Base-by-base conservation (phyloP, 2,797 vertebrate species). In the Micromesistius poutassou region DNA sequence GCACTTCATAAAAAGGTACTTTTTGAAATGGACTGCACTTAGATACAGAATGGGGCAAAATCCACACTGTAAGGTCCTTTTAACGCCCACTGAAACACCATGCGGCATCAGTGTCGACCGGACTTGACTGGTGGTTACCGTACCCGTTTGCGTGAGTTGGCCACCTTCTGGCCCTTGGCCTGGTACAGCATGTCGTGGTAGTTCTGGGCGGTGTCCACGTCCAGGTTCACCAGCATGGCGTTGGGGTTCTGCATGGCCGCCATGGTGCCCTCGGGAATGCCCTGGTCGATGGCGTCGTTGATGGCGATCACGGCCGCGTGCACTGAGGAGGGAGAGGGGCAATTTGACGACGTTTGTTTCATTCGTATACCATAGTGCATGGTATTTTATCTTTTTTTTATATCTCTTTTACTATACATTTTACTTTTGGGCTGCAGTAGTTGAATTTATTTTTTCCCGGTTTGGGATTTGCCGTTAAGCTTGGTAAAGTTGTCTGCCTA, bases 231-330 rank as follows among this genome's bases (percentile, higher is more conserved):
- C 74, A 99, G 92, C 97, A 98, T 97, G 87, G 98, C 96, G 42
- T 99, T 99, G 80, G 97, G 97, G 90, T 99, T 99, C 80, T 94
- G 95, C 95, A 99, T 93, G 42, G 98, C 95, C 0, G 81, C 81
- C 81, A 98, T 80, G 0, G 98, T 99, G 73, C 95, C 96, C 22
- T 94, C 91, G 0, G 98, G 93, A 16, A 96, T 85, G n/a, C 95
- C 95, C 0, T 77, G 96, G 84, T 99, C 98, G 0, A 99, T 91
- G 68, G 98, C 97, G 5, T 99, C 98, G 16, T 99, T 99, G 84
- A 99, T 99, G 88, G 96, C 98, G 76, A 99, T 99, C 75, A 99
- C 97, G 6, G 98, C 97, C 0, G 98, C 98, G 0, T 99, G 98
- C 14, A 99, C 98, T 99, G 87, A 82, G 33, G 68, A 28, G 30